These are phyloP conservation scores for Tapirus indicus DNA, from an alignment of 2,797 vertebrate genomes.

Conservation along the genomic window DNA sequence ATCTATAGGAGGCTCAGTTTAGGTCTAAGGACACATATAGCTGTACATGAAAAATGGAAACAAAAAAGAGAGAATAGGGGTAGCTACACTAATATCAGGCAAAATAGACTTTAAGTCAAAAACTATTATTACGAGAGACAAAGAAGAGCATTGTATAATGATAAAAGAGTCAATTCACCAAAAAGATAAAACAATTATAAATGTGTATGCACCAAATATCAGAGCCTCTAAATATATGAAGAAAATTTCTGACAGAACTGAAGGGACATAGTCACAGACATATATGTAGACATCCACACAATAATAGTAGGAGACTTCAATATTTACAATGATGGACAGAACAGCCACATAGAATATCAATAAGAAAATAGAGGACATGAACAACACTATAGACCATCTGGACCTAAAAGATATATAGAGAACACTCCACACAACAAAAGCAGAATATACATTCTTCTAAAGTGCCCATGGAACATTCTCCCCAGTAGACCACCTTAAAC, in stretches of 20 bases:
- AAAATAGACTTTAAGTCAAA: not conserved
- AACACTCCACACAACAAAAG: not conserved
- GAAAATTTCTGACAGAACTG: not conserved
- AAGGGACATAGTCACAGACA: not conserved
- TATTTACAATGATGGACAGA: not conserved
- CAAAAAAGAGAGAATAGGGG: not conserved
- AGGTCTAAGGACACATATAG: not conserved
- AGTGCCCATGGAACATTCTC: not conserved
- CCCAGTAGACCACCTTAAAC: not conserved
- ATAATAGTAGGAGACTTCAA: not conserved
- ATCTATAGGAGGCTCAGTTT: not conserved
- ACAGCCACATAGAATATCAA: not conserved
- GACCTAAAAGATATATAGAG: not conserved
- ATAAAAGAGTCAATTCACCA: not conserved
- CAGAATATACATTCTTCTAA: not conserved
- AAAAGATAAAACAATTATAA: not conserved
- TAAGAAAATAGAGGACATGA: not conserved
- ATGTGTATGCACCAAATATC: not conserved
- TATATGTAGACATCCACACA: not conserved
- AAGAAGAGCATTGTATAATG: not conserved
- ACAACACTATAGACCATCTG: not conserved
- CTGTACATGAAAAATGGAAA: not conserved
- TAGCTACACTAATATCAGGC: not conserved
- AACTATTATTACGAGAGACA: not conserved
- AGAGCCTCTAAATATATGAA: not conserved